phyloP scores from a whole-genome alignment of 2,113 vertebrate species.

The Cettia cetti region DNA sequence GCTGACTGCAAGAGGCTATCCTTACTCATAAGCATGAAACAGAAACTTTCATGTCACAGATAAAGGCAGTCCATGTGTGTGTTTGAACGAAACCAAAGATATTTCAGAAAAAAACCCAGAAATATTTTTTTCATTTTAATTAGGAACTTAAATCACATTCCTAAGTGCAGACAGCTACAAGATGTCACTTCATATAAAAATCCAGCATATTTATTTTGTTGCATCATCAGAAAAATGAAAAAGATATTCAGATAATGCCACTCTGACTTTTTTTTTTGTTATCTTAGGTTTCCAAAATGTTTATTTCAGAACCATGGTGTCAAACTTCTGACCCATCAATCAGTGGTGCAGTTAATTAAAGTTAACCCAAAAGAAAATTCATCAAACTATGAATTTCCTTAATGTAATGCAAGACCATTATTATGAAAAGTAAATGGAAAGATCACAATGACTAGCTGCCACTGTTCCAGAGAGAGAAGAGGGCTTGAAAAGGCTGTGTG shows the following conservation, averaged over 20 bases:
- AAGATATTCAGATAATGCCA: neutral
- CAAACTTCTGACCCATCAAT: slow-evolving; percentile 39
- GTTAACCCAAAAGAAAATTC: slow-evolving; percentile 17
- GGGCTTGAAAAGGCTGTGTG: neutral
- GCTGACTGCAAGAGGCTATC: neutral
- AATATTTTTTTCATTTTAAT: neutral
- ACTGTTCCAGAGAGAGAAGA: slow-evolving; percentile 4
- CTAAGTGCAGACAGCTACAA: neutral
- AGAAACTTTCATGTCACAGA: neutral
- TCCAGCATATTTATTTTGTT: neutral
- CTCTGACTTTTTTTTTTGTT: neutral
- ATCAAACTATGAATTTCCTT: neutral
- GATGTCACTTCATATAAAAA: neutral
- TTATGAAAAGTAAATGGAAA: slow-evolving; percentile 37
- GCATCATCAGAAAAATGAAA: neutral
- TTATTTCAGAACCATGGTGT: neutral
- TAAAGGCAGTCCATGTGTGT: neutral
- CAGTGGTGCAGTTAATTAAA: slow-evolving; percentile 33
- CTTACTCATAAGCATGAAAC: neutral
- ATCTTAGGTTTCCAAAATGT: neutral
- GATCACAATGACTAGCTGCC: slow-evolving; percentile 26
- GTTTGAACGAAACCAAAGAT: neutral
- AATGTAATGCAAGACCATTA: slow-evolving; percentile 1
- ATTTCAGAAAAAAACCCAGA: neutral
- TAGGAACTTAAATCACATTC: neutral